Evolutionary conservation across 1,140 invertebrate genomes (phyloP).

Genomic region (Drosophila takahashii): DNA sequence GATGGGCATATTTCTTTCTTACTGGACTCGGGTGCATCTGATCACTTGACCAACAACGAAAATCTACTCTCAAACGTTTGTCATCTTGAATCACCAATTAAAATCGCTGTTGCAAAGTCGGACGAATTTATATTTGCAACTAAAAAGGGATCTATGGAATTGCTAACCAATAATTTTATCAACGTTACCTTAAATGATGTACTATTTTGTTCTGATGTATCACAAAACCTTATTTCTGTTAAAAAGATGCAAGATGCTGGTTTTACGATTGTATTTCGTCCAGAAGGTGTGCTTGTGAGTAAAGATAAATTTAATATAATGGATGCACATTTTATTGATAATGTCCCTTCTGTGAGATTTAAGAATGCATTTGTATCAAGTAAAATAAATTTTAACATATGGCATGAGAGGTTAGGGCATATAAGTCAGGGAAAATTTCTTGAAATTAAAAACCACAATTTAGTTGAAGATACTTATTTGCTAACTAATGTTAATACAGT

Average conservation of each 20-base stretch:
- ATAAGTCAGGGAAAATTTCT: background rate
- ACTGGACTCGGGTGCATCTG: background rate
- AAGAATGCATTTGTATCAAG: background rate
- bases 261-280: background rate
- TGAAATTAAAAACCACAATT: background rate
- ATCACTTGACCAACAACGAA: background rate
- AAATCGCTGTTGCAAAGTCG: background rate
- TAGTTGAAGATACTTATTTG: background rate
- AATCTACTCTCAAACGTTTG: background rate
- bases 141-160: background rate
- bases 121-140: background rate
- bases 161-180: background rate
- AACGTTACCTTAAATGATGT: conserved; percentile 24
- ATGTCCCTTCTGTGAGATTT: too few species aligned
- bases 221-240: background rate
- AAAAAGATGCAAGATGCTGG: background rate
- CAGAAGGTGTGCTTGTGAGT: background rate
- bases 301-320: background rate
- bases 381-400: conserved; percentile 1
- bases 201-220: conserved; percentile 20
- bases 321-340: conserved; percentile 34
- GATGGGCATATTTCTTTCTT: background rate
- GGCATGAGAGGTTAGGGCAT: background rate
- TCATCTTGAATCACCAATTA: background rate
- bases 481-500: background rate